Evolutionary conservation across 2,797 vertebrate species (phyloP).

Genomic region (Fratercula arctica): DNA sequence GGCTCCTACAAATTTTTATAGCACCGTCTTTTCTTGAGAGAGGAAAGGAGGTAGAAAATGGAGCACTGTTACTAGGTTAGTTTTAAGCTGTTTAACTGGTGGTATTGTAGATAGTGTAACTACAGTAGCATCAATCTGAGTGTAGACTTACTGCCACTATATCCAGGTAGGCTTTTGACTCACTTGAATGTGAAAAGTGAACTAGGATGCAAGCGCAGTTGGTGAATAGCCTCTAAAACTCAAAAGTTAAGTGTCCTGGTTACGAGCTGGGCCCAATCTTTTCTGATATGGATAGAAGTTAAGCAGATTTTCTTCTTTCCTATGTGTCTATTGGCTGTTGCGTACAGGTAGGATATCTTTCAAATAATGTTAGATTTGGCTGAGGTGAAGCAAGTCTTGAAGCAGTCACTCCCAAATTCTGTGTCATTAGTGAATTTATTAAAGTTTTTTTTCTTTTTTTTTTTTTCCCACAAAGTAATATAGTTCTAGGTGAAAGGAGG

Average conservation of each 20-base stretch:
- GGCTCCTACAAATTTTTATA: neutral
- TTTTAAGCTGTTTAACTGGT: neutral
- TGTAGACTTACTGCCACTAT: neutral
- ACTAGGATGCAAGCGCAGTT: neutral
- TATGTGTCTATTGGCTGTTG: rapidly evolving
- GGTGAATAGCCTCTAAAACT: neutral
- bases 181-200: neutral
- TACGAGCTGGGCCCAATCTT: neutral
- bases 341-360: neutral
- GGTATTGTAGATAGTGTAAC: neutral
- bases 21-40: neutral
- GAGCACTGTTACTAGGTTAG: neutral
- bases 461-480: neutral
- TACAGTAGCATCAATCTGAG: neutral
- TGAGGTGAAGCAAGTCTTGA: neutral
- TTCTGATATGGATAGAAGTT: neutral
- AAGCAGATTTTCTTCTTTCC: neutral
- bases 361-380: neutral
- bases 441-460: neutral
- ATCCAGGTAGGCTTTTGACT: neutral
- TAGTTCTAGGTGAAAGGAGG: neutral
- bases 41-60: neutral
- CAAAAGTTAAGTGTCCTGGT: neutral
- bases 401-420: neutral
- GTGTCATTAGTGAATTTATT: neutral